Percentiles rank a stretch among this genome's conserved stretches.
These are phyloP conservation scores for Tachyglossus aculeatus DNA, from an alignment of 2,797 vertebrate species.

Conservation along the genomic window DNA sequence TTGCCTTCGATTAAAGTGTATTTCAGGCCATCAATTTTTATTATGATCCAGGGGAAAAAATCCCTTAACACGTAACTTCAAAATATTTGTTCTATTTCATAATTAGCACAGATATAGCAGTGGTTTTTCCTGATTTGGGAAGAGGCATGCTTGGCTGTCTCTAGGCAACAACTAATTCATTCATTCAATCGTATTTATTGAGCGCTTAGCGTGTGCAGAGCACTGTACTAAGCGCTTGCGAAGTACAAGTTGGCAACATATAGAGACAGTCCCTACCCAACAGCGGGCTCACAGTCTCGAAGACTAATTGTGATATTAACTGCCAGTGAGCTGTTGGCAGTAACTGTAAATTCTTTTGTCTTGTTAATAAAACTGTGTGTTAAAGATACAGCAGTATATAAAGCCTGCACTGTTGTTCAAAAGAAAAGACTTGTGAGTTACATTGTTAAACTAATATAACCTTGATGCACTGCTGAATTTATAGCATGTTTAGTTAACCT, in stretches of 20 bases:
- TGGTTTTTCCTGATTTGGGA: constrained; percentile 56
- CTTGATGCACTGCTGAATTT: background rate
- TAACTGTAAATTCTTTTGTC: constrained; percentile 63
- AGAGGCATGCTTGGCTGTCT: constrained; percentile 71
- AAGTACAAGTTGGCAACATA: no score
- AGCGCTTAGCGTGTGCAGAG: no score
- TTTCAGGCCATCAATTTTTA: constrained; percentile 32
- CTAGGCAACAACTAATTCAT: constrained; percentile 79
- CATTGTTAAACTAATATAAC: background rate
- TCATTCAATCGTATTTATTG: no score
- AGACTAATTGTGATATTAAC: constrained; percentile 75
- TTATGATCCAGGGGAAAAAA: constrained; percentile 31
- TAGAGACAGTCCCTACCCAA: no score
- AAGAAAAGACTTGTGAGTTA: constrained; percentile 19
- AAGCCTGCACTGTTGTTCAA: constrained; percentile 37
- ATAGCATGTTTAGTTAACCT: background rate
- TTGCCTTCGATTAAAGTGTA: background rate
- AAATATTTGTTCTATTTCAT: constrained; percentile 55
- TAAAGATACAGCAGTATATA: constrained; percentile 33
- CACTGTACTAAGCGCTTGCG: no score
- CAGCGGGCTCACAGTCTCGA: no score
- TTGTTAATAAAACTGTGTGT: constrained; percentile 61
- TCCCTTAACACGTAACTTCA: constrained; percentile 42
- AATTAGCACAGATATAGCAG: constrained; percentile 59
- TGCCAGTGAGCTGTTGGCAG: constrained; percentile 69